Evolutionary conservation across 1,140 invertebrate species (phyloP), one percentile per base, ranked within the genome.

Genomic region (Adoxophyes honmai): DNA sequence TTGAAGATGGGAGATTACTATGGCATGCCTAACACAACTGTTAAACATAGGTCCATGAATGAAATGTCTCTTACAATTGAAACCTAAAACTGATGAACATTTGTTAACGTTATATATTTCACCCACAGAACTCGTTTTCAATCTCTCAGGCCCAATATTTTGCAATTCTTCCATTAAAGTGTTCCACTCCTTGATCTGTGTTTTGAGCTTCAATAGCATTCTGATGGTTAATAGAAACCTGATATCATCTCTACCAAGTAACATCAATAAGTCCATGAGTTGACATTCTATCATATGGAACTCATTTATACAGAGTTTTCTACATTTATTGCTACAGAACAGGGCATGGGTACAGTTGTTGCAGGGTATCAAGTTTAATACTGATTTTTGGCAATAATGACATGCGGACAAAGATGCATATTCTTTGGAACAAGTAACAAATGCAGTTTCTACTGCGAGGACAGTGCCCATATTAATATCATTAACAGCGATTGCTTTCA

Each of bases 401-500:
- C 57, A 58, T 0, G 48, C 10, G 1, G 39, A 15, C 2, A 18
- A 38, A 6, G 11, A 39, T 1, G 33, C 33, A 10, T 21, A 15
- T 4, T 10, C 2, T 5, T 36, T 9, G 15, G 42, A 21, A 28
- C 21, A 15, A 16, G 44, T 14, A n/a, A 39, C 48, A 21, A 28
- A 52, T n/a, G 57, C 39, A 5, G 34, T 33, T 4, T 58, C 57
- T 35, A 58, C 10, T 4, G 35, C 34, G 10, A 58, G n/a, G 0
- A 58, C 44, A 9, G 44, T 58, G 11, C 57, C 57, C 8, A 52
- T 34, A 13, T 4, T n/a, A 8, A 67, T 57, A 10, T 59, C 48
- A 13, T 34, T 56, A 11, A 34, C 37, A 16, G 65, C 58, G 13
- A 64, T 48, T 10, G 60, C 35, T 54, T 63, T 64, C 6, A 21